These are phyloP conservation scores for Crypturellus undulatus DNA, from an alignment of 2,113 vertebrate species.

Conservation along the genomic window DNA sequence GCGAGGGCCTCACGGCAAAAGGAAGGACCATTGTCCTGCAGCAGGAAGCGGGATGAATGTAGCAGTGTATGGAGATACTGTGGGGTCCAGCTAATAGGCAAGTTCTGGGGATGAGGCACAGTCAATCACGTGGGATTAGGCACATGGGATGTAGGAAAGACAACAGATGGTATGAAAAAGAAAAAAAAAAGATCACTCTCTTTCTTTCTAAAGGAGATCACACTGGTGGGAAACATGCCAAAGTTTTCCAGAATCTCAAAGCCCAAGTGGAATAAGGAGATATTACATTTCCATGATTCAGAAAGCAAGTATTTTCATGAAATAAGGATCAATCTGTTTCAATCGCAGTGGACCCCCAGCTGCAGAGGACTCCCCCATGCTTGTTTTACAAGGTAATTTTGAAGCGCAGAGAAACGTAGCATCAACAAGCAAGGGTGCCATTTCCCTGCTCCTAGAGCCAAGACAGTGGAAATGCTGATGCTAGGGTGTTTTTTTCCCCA, in stretches of 20 bases:
- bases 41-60: background rate
- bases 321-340: background rate
- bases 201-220: background rate
- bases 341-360: background rate
- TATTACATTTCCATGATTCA: slow-evolving; percentile 38
- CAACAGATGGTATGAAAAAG: background rate
- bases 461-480: background rate
- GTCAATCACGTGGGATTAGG: background rate
- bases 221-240: background rate
- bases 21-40: background rate
- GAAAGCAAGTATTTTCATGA: slow-evolving; percentile 6
- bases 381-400: background rate
- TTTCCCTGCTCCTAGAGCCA: background rate
- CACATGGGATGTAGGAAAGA: background rate
- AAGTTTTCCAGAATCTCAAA: background rate
- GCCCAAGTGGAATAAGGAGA: background rate
- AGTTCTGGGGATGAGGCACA: background rate
- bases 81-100: slow-evolving; percentile 1
- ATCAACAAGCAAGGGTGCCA: background rate
- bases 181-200: background rate
- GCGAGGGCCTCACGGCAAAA: background rate
- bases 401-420: accelerated
- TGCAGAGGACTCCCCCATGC: background rate
- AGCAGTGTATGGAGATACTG: background rate
- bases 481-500: accelerated